phyloP scores from a whole-genome alignment of 2,113 vertebrate genomes.

The Chamaetylas fuelleborni region DNA sequence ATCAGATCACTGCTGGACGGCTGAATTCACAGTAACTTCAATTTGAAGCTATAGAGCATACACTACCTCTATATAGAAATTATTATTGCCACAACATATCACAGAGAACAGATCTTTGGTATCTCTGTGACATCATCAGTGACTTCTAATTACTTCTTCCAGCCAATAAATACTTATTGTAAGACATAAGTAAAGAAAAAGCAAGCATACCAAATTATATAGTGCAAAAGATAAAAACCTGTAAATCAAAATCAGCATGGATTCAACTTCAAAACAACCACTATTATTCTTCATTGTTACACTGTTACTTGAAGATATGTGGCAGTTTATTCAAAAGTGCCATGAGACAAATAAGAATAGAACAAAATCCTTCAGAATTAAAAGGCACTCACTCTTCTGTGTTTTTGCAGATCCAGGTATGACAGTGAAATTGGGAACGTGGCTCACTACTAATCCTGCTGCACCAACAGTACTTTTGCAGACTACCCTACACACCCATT shows the following conservation, averaged over 20 bases:
- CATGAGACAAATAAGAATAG: neutral
- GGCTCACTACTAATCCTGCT: neutral
- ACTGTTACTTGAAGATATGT: neutral
- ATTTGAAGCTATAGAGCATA: neutral
- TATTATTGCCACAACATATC: neutral
- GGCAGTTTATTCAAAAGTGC: neutral
- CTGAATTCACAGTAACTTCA: neutral
- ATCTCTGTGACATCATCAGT: neutral
- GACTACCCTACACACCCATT: neutral
- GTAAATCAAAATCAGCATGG: neutral
- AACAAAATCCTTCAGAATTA: neutral
- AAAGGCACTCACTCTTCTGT: neutral
- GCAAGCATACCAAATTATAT: neutral
- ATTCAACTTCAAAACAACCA: neutral
- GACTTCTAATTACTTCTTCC: neutral
- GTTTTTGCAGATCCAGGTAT: neutral
- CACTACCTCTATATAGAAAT: neutral
- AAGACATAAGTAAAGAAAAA: neutral
- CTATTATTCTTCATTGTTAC: neutral
- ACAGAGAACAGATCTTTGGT: neutral
- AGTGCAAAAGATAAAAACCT: neutral
- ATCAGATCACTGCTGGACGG: neutral
- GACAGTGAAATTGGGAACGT: neutral
- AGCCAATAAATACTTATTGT: neutral
- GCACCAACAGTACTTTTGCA: neutral